Conservation (phyloP, 2,797 vertebrate species). For the Tolypeutes matacus region DNA sequence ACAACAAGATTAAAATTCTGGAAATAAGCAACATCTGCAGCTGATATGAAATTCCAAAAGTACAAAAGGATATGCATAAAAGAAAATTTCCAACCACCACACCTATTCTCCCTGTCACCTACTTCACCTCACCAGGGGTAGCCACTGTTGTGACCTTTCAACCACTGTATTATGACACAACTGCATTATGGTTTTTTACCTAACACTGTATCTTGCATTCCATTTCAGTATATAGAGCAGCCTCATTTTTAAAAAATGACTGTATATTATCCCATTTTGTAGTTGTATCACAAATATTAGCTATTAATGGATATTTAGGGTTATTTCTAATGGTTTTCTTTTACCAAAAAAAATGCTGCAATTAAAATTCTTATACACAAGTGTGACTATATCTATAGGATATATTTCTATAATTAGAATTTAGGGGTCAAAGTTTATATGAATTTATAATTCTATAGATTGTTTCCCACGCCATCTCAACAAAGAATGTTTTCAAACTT, state of each 20-base stretch:
- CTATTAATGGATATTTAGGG: background rate
- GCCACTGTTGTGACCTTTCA: background rate
- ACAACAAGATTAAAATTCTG: background rate
- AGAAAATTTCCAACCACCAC: background rate
- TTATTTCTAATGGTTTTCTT: slow-evolving; percentile 13
- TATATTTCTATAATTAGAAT: background rate
- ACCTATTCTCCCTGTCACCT: background rate
- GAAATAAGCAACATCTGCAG: background rate
- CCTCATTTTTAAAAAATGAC: too few relatives aligned
- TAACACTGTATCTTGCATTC: background rate
- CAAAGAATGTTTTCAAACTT: background rate
- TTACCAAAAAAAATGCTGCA: background rate
- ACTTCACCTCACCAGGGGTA: background rate
- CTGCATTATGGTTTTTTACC: background rate
- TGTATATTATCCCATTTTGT: background rate
- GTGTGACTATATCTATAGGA: background rate
- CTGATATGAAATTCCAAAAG: background rate
- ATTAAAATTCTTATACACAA: background rate
- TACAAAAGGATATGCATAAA: background rate
- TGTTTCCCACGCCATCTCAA: background rate
- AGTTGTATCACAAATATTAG: background rate
- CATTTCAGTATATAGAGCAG: too few relatives aligned
- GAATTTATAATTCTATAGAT: slow-evolving; percentile 18
- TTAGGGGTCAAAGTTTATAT: background rate
- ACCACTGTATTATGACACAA: background rate